Evolutionary conservation across 2,113 vertebrate genomes (phyloP), one percentile per base, ranked within the genome.

Genomic region (Muscicapa adusta): DNA sequence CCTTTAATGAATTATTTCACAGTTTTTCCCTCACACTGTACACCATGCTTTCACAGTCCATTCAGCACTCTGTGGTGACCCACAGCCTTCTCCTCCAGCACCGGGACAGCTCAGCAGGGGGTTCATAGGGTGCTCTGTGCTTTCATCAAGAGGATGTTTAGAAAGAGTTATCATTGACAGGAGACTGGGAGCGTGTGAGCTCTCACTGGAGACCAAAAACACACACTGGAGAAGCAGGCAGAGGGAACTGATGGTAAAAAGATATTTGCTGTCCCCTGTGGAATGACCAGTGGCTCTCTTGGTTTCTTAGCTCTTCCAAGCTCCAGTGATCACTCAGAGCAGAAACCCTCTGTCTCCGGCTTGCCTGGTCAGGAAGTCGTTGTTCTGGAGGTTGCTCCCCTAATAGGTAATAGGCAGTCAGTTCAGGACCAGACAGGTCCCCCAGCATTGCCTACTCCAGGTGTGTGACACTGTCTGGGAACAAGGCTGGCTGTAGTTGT

Each of bases 81-180:
- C 91, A 91, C 92, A 94, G 77, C 93, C 88, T 91, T 93, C 87
- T 92, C 57, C 51, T 93, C 66, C 1, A 2, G 79, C 92, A 93
- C 85, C 3, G 2, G 89, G 91, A 96, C 94, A 94, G 93, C 95
- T 95, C 93, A 91, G 92, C 57, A 36, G 84, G 95, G 81, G 90
- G 62, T 25, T 33, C 1, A 10, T 79, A 81, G 94, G 89, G 88
- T 96, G 93, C 74, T 95, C 96, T 96, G 96, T 96, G 96, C 88
- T 97, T 96, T 97, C 94, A 80, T 75, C 88, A 88, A 94, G 61
- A 97, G 95, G 97, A 93, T 97, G 96, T 91, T 57, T 80, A 96
- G 97, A 96, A 97, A 96, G 91, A 97, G 97, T 97, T 89, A 93
- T 97, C 58, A 61, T 45, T 97, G 96, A 94, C 78, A 93, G 96